Evolutionary conservation across 2,888 invertebrate species (phyloP).

Genomic region (Pachymerium ferrugineum): DNA sequence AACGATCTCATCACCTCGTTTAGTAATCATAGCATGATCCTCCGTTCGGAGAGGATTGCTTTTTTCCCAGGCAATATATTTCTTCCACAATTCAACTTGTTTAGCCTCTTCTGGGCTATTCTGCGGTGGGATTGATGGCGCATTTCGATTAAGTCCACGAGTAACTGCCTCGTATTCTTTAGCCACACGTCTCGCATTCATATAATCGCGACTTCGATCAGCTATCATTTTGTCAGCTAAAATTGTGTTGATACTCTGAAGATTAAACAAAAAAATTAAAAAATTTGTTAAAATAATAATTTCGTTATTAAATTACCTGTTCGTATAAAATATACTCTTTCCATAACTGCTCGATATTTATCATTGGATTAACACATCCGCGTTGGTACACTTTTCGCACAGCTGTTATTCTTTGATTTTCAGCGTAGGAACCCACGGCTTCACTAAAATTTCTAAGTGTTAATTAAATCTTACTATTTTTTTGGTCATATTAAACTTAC

Average conservation of each 20-base stretch:
- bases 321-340: conserved; percentile 98
- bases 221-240: conserved; percentile 97
- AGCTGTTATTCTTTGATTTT: conserved; percentile 98
- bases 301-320: conserved; percentile 45
- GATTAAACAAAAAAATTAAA: conserved; percentile 34
- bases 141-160: conserved; percentile 87
- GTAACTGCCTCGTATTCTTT: conserved; percentile 94
- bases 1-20: conserved; percentile 63
- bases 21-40: conserved; percentile 86
- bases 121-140: conserved; percentile 94
- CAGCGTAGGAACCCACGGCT: conserved; percentile 96
- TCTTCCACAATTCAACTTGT: conserved; percentile 98
- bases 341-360: conserved; percentile 87
- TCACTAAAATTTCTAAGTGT: conserved; percentile 53
- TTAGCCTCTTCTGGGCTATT: conserved; percentile 82
- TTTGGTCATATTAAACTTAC: conserved; percentile 44
- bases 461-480: not conserved
- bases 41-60: conserved; percentile 93
- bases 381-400: conserved; percentile 95
- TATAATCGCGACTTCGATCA: conserved; percentile 92
- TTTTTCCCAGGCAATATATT: conserved; percentile 96
- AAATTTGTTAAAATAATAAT: not conserved
- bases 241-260: conserved; percentile 75
- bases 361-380: conserved; percentile 92
- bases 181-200: conserved; percentile 92